Evolutionary conservation across 2,113 vertebrate genomes (phyloP), one percentile per base, ranked within the genome.

Genomic region (Spermophilus dauricus): DNA sequence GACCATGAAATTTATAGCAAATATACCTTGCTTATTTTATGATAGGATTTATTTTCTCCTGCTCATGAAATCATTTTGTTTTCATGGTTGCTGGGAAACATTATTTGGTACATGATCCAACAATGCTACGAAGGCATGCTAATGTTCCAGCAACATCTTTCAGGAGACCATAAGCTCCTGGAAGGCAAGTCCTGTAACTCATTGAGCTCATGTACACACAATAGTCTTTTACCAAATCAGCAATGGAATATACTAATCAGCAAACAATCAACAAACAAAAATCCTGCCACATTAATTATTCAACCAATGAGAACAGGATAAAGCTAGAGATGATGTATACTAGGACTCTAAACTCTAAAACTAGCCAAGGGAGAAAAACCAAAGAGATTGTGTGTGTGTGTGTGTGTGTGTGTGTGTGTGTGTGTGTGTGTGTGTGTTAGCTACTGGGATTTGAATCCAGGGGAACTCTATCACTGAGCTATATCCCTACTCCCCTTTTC

Each of bases 121-220:
- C 5, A 39, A 2, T 58, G 12, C 13, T 24, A 45, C 6, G 34
- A 67, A 81, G 42, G 12, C 5, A 20, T 34, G 42, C 8, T 45
- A 39, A 84, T 76, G 6, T 45, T n/a, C 10, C 0, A 28, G 20
- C 5, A 4, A 0, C 7, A 30, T 53, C 61, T 86, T 80, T 16
- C 32, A 26, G 13, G 56, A n/a, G 56, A 83, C 3, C 18, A 4
- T 2, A 73, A 73, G 12, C 22, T 63, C n/a, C 30, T 16, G 9
- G 67, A 72, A 45, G 67, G 7, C 8, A 91, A 83, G 13, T 13
- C 4, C 16, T 26, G 0, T 28, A 37, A n/a, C 4, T 58, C 34
- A 69, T 0, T 4, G 24, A 75, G 32, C 18, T 2, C 0, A 1
- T 69, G 67, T 73, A 7, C 12, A 2, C 9, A 22, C 8, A 34